phyloP scores from a whole-genome alignment of 2,797 vertebrate genomes.

The Cacajao melanocephalus region DNA sequence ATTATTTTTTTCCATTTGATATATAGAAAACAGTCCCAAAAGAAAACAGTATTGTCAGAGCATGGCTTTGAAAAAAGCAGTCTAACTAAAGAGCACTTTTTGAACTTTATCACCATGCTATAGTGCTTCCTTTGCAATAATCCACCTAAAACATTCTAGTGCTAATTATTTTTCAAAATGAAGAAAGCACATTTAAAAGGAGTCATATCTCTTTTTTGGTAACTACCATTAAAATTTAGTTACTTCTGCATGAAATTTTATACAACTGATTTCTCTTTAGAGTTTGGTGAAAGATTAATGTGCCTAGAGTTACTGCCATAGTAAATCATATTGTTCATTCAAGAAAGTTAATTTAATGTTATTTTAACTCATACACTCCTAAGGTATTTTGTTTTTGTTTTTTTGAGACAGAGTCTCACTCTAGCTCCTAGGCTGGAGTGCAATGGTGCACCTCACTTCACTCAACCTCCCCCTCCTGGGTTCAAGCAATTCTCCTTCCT shows the following conservation, averaged over 20 bases:
- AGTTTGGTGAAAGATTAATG: neutral
- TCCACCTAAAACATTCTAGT: neutral
- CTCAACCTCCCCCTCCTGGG: neutral
- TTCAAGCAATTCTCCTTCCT: neutral
- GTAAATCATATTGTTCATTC: constrained; percentile 20
- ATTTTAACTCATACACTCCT: constrained; percentile 5
- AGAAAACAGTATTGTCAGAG: neutral
- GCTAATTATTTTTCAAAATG: constrained; percentile 15
- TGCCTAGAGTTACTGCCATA: neutral
- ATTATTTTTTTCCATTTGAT: neutral
- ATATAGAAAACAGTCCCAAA: neutral
- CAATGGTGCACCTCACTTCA: neutral
- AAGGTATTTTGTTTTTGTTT: neutral
- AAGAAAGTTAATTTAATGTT: constrained; percentile 18
- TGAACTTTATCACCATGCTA: neutral
- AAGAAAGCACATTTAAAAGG: constrained; percentile 22
- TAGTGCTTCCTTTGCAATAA: neutral
- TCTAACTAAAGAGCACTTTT: neutral
- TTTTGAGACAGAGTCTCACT: neutral
- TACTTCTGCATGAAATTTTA: constrained; percentile 16
- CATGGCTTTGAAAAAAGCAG: neutral
- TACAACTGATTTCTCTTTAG: neutral
- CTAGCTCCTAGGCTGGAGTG: neutral
- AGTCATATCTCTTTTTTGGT: neutral
- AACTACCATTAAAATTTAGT: constrained; percentile 1